Percentiles rank a stretch among this genome's conserved stretches.
phyloP scores from a whole-genome alignment of 2,888 invertebrate species.

The Eupithecia inturbata region DNA sequence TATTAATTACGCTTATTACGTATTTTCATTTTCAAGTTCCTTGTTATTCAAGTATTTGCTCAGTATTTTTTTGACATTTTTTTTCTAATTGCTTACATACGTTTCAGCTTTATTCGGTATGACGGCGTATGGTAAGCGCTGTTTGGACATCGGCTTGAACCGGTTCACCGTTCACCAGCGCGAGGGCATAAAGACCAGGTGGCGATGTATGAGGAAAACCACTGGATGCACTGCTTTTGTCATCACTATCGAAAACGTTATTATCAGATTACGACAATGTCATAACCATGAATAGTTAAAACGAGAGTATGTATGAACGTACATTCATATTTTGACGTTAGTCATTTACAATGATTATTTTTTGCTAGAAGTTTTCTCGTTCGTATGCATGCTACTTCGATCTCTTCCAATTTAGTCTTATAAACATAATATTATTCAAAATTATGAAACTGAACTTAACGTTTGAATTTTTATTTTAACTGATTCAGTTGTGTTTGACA shows the following conservation, averaged over 20 bases:
- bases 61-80: neutral
- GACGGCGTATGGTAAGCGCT: conserved; percentile 65
- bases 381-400: neutral
- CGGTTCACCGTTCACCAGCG: conserved; percentile 71
- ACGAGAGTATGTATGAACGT: neutral
- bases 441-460: neutral
- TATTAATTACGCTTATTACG: neutral
- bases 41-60: neutral
- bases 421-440: neutral
- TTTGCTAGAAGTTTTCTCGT: neutral
- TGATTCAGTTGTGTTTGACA: no score
- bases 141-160: conserved; percentile 60
- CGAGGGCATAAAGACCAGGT: conserved; percentile 63
- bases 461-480: neutral
- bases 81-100: neutral
- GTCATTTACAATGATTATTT: neutral
- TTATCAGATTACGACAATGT: conserved; percentile 32
- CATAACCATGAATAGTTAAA: conserved; percentile 38
- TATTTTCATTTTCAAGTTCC: neutral
- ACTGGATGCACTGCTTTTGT: conserved; percentile 55
- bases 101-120: conserved; percentile 62
- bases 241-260: conserved; percentile 47
- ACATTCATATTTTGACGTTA: neutral
- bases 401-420: neutral
- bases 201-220: conserved; percentile 51